Conservation (phyloP, 1,140 invertebrate species). For the Drosophila trapezifrons region DNA sequence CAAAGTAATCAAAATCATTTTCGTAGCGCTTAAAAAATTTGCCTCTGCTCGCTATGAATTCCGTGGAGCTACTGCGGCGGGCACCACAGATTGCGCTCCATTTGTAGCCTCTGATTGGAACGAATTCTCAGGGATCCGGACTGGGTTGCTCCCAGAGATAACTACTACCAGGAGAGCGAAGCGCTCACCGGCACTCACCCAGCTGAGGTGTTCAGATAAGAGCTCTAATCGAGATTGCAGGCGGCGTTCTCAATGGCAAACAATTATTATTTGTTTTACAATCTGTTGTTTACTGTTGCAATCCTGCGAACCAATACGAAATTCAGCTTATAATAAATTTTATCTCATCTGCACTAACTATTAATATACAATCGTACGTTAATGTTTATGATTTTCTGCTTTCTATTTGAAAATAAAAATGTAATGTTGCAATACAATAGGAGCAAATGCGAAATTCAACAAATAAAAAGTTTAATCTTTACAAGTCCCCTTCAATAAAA, state of each 20-base stretch:
- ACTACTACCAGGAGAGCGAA: conserved; percentile 7
- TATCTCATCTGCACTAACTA: background rate
- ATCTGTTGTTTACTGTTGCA: conserved; percentile 8
- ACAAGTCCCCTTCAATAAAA: background rate
- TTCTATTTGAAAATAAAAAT: background rate
- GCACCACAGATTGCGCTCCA: conserved; percentile 6
- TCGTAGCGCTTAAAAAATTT: background rate
- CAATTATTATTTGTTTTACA: conserved; percentile 26
- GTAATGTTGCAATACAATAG: background rate
- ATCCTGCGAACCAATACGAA: background rate
- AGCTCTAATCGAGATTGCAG: conserved; percentile 24
- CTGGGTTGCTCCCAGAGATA: conserved; percentile 1
- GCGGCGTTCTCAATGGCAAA: conserved; percentile 13
- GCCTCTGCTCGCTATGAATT: conserved; percentile 4
- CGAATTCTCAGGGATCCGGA: background rate
- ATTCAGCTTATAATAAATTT: background rate
- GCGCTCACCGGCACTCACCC: background rate
- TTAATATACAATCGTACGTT: no score
- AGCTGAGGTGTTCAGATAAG: conserved; percentile 15
- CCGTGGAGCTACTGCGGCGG: conserved; percentile 7
- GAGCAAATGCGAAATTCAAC: background rate
- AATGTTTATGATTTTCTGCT: background rate
- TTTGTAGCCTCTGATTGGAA: conserved; percentile 14
- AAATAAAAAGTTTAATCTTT: background rate
- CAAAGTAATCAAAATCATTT: conserved; percentile 56